These are phyloP conservation scores for Macrosteles quadrilineatus DNA, from an alignment of 1,140 invertebrate genomes.

Conservation along the genomic window DNA sequence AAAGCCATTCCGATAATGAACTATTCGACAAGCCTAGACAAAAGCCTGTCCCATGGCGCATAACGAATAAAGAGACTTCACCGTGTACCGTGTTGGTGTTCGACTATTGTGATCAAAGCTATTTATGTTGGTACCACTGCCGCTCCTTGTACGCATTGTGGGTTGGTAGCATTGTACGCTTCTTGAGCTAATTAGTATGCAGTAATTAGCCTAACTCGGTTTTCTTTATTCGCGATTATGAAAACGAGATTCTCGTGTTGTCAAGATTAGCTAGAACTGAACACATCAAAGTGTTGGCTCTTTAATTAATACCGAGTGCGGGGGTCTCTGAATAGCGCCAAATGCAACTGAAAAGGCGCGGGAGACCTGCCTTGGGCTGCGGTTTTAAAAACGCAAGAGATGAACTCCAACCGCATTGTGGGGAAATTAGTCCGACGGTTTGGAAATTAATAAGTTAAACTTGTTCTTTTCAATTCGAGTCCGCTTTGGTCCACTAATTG, in stretches of 20 bases:
- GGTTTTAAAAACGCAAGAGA: neutral
- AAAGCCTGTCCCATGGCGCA: neutral
- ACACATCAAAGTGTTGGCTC: conserved; percentile 16
- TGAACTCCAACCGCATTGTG: neutral
- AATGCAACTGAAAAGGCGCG: conserved; percentile 5
- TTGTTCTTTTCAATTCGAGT: neutral
- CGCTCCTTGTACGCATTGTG: no score
- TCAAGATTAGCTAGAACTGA: neutral
- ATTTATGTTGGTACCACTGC: no score
- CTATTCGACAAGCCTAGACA: conserved; percentile 8
- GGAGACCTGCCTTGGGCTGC: neutral
- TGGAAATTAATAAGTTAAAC: conserved; percentile 17
- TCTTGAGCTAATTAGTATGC: conserved; percentile 5
- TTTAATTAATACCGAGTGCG: conserved; percentile 1
- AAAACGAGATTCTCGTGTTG: neutral
- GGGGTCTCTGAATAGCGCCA: neutral
- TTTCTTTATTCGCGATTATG: neutral
- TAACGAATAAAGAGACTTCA: neutral
- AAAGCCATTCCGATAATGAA: neutral
- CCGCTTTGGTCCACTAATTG: no score
- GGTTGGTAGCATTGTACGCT: neutral
- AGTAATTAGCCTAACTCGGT: neutral
- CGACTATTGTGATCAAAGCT: neutral
- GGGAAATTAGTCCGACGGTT: conserved; percentile 8
- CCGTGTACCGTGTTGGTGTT: no score